phyloP scores from a whole-genome alignment of 2,888 invertebrate genomes.

The Conus canariensis region DNA sequence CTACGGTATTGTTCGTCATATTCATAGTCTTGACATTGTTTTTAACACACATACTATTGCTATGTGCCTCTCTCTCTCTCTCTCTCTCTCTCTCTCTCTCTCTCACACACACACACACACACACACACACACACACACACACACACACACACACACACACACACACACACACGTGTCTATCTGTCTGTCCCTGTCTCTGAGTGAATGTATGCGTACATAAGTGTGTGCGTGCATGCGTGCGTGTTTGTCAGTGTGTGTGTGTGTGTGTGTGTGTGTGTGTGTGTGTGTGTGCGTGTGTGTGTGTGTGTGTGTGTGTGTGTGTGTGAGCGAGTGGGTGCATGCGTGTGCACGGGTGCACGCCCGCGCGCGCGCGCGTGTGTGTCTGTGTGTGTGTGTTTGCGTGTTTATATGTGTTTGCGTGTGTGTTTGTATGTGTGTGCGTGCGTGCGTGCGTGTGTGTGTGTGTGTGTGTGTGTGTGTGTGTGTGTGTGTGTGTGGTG shows the following conservation, averaged over 20 bases:
- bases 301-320: conserved; percentile 10
- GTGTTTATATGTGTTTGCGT: background rate
- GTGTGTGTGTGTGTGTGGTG: background rate
- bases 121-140: too few species aligned
- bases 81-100: too few species aligned
- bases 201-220: too few species aligned
- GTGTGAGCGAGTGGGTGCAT: background rate
- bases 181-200: too few species aligned
- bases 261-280: background rate
- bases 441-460: background rate
- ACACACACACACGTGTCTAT: too few species aligned
- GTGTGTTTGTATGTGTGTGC: background rate
- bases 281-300: background rate
- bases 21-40: too few species aligned
- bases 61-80: too few species aligned
- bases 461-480: background rate
- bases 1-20: too few species aligned
- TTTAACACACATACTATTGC: too few species aligned
- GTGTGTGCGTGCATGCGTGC: background rate
- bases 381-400: background rate
- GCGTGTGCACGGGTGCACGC: background rate
- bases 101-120: too few species aligned
- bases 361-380: background rate
- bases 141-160: too few species aligned
- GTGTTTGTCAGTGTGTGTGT: background rate